Evolutionary conservation across 2,888 invertebrate genomes (phyloP).

Genomic region (Sisyra terminalis): DNA sequence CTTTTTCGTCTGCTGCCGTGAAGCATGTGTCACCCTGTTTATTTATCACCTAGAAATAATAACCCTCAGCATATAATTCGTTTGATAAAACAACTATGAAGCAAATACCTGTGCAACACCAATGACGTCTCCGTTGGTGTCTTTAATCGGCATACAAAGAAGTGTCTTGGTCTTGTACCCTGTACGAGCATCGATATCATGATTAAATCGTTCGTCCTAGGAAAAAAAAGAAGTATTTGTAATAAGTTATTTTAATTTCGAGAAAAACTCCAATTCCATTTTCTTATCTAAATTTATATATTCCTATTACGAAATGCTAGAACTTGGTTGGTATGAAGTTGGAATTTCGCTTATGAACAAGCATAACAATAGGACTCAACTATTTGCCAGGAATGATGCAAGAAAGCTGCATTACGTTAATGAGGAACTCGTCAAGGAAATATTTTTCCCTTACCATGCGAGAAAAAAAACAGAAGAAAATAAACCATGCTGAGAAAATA

Average conservation of each 20-base stretch:
- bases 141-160: slow-evolving; percentile 91
- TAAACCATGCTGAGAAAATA: too few relatives aligned
- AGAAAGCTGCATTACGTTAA: too few relatives aligned
- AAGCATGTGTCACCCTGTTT: slow-evolving; percentile 74
- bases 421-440: too few relatives aligned
- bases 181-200: slow-evolving; percentile 82
- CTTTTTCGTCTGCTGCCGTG: slow-evolving; percentile 73
- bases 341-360: too few relatives aligned
- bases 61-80: background rate
- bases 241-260: background rate
- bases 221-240: slow-evolving; percentile 17
- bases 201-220: slow-evolving; percentile 79
- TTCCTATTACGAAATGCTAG: too few relatives aligned
- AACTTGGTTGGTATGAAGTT: too few relatives aligned
- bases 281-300: too few relatives aligned
- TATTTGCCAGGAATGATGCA: too few relatives aligned
- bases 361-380: too few relatives aligned
- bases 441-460: too few relatives aligned
- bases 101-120: slow-evolving; percentile 81
- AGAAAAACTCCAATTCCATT: too few relatives aligned
- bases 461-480: too few relatives aligned
- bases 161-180: slow-evolving; percentile 86
- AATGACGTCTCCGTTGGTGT: slow-evolving; percentile 84
- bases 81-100: background rate
- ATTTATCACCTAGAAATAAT: slow-evolving; percentile 56